Conservation (phyloP, 2,113 vertebrate genomes). For the Paratilapia polleni region DNA sequence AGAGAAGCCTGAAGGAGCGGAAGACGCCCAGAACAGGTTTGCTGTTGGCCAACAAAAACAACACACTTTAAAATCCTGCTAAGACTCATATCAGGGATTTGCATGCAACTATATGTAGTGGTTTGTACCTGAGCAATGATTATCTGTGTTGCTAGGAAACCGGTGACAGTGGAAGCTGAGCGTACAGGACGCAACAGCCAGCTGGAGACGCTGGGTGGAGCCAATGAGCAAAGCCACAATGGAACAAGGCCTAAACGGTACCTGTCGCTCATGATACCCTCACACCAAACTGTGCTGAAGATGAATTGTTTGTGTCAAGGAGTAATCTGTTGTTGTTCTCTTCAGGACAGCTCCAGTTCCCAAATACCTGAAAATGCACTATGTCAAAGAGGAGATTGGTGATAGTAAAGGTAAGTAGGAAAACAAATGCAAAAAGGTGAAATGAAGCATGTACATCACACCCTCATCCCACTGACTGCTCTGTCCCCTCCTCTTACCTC, state of each 20-base stretch:
- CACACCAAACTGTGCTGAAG: not conserved
- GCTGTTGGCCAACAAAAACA: not conserved
- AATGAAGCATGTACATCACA: not conserved
- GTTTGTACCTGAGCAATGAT: conserved; percentile 27
- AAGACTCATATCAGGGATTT: not conserved
- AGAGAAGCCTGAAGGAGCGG: conserved; percentile 64
- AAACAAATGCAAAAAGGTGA: not conserved
- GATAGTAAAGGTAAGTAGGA: conserved; percentile 82
- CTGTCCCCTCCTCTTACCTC: not conserved
- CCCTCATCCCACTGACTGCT: not conserved
- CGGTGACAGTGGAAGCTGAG: conserved; percentile 67
- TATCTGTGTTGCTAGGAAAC: conserved; percentile 78
- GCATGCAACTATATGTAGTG: conserved; percentile 17
- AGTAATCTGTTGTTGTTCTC: not conserved
- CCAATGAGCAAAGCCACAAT: conserved; percentile 73
- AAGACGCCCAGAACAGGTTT: conserved; percentile 81
- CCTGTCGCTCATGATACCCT: not conserved
- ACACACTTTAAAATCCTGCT: not conserved
- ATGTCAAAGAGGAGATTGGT: conserved; percentile 84
- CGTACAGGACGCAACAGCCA: conserved; percentile 73
- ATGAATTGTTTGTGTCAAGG: not conserved
- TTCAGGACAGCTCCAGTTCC: conserved; percentile 80
- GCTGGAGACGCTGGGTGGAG: conserved; percentile 70
- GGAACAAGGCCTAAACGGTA: conserved; percentile 78
- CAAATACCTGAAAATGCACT: conserved; percentile 86